These are phyloP conservation scores for Drosophila baimaii DNA, from an alignment of 1,140 invertebrate genomes.

Conservation along the genomic window DNA sequence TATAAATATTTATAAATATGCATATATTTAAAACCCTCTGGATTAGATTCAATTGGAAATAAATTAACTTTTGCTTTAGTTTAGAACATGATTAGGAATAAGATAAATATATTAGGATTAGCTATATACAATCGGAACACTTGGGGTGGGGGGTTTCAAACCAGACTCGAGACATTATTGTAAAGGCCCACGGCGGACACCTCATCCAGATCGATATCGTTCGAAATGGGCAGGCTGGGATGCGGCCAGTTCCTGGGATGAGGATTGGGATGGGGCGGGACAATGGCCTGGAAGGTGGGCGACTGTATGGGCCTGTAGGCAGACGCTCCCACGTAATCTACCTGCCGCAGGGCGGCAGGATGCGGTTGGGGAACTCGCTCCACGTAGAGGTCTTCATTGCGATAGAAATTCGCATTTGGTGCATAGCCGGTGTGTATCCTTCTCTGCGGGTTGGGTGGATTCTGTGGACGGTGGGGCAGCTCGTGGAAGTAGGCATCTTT, in stretches of 20 bases:
- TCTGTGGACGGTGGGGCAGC: constrained; percentile 84
- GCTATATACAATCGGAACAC: constrained; percentile 59
- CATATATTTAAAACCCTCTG: constrained; percentile 24
- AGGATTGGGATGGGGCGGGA: constrained; percentile 14
- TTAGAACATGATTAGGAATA: constrained; percentile 37
- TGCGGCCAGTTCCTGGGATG: constrained; percentile 44
- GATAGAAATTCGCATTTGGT: constrained; percentile 39
- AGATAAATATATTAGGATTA: constrained; percentile 64
- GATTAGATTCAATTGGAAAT: constrained; percentile 32
- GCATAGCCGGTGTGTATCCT: constrained; percentile 39
- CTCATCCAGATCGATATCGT: constrained; percentile 61
- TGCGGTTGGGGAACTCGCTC: constrained; percentile 13
- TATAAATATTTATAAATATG: constrained; percentile 13
- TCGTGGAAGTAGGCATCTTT: constrained; percentile 87
- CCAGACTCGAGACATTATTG: constrained; percentile 71
- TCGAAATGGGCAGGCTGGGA: constrained; percentile 19
- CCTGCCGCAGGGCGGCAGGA: constrained; percentile 4
- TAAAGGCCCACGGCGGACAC: constrained; percentile 58
- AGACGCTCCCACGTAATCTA: constrained; percentile 15
- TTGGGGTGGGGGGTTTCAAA: constrained; percentile 39
- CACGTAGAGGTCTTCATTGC: constrained; percentile 31
- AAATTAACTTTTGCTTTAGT: constrained; percentile 45
- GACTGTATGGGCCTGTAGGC: constrained; percentile 30
- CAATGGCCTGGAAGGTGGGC: constrained; percentile 21
- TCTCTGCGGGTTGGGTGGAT: constrained; percentile 18